phyloP scores from a whole-genome alignment of 2,113 vertebrate species.

The Loxodonta africana region DNA sequence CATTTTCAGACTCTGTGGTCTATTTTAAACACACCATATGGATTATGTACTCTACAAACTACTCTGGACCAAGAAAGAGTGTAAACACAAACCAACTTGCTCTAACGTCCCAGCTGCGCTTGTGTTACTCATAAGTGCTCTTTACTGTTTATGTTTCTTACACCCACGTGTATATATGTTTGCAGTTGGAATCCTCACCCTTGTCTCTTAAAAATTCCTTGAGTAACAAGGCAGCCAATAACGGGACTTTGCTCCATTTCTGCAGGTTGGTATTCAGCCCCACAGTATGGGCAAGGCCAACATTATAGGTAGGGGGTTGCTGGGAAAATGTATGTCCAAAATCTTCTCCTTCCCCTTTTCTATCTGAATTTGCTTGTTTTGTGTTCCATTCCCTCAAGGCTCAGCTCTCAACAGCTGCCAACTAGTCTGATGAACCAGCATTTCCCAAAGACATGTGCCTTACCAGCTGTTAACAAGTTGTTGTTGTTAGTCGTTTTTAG shows the following conservation, averaged over 20 bases:
- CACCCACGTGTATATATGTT: constrained; percentile 81
- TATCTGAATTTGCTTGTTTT: background rate
- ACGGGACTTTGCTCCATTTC: constrained; percentile 47
- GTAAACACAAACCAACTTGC: constrained; percentile 81
- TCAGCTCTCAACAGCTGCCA: constrained; percentile 8
- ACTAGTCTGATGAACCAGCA: background rate
- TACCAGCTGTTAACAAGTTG: background rate
- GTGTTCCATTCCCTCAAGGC: background rate
- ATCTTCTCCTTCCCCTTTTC: background rate
- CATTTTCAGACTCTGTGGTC: constrained; percentile 80
- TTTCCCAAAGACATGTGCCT: background rate
- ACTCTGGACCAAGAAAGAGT: constrained; percentile 60
- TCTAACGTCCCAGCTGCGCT: constrained; percentile 82
- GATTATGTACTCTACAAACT: constrained; percentile 77
- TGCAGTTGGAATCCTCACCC: constrained; percentile 80
- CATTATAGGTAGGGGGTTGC: background rate
- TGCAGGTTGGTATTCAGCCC: background rate
- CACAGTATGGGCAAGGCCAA: background rate
- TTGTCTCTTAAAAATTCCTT: constrained; percentile 82
- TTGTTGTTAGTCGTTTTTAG: background rate
- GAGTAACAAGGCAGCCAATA: constrained; percentile 49
- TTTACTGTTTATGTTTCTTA: constrained; percentile 84
- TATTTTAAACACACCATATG: constrained; percentile 83
- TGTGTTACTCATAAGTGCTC: constrained; percentile 82
- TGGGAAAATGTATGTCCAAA: background rate